Base-by-base conservation (phyloP, 2,113 vertebrate species). In the Sarotherodon lohbergeri region DNA sequence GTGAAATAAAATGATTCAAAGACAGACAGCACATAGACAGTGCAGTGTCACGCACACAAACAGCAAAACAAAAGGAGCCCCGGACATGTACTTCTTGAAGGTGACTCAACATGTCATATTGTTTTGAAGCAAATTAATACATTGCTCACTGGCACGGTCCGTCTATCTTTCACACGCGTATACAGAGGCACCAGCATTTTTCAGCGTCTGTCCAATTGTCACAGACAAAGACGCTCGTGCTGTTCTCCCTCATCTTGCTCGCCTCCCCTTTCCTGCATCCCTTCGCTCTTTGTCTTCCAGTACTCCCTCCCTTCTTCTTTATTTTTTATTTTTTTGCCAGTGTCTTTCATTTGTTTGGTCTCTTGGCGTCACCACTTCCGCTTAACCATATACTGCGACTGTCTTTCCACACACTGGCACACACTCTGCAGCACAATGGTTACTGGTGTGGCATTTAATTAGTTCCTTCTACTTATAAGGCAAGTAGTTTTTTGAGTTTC, bases 341-440 rank as follows among this genome's bases (percentile, higher is more conserved):
- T 36, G 80, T 61, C 54, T 82, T 79, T 93, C 91, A 86, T 90
- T 93, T 86, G 63, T 84, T 88, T 83, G 55, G 83, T 80, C 24
- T 32, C 79, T 43, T 79, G 80, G 81, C 92, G 90, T 96, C 95
- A 96, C 61, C 55, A 27, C 94, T 94, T 95, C 95, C 95, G 90
- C 78, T 86, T 56, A 73, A 50, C 93, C 94, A 94, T 92, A 92
- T 87, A 86, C 71, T 85, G 88, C 56, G 24, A 80, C 78, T 57
- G 73, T 87, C 81, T 81, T 73, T 90, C 36, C 83, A 82, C 79
- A 85, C 85, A 27, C 87, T 84, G 83, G 68, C 91, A 83, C 84
- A 52, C 83, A 71, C 61, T 71, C 83, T 82, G 80, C 56, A 39
- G 46, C 83, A 88, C 91, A 92, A 86, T 81, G 81, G 36, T 5